Conservation (phyloP, 2,797 vertebrate genomes). For the Pseudotriccus pelzelni region DNA sequence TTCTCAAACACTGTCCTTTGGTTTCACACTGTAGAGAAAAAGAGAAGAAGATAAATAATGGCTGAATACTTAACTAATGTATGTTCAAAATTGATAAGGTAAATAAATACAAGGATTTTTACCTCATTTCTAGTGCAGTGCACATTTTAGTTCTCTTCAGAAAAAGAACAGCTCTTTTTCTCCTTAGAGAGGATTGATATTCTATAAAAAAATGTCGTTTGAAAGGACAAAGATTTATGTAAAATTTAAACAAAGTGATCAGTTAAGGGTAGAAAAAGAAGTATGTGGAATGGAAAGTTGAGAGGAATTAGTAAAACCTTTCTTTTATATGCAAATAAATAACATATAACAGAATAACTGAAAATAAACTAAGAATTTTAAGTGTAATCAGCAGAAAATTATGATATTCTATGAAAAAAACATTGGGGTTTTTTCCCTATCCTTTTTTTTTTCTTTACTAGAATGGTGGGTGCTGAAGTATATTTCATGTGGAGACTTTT, state of each 20-base stretch:
- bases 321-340: neutral
- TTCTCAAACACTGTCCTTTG: neutral
- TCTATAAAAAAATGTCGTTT: neutral
- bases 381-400: neutral
- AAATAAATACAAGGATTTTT: neutral
- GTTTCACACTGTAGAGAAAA: neutral
- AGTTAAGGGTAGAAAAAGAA: neutral
- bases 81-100: slow-evolving; percentile 19
- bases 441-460: neutral
- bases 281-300: neutral
- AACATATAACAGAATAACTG: neutral
- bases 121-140: neutral
- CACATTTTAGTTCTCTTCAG: neutral
- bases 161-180: neutral
- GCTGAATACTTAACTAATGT: neutral
- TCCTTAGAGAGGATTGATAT: neutral
- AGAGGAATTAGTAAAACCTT: neutral
- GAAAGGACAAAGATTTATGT: neutral
- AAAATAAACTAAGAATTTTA: neutral
- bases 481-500: neutral
- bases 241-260: neutral
- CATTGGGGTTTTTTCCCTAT: accelerated
- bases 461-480: neutral
- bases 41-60: neutral
- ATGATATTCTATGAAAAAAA: neutral